A percentile compares a stretch with the other conserved stretches of the same genome.
Evolutionary conservation across 1,140 invertebrate genomes (phyloP).

Genomic region (Panagrolaimus sp.): DNA sequence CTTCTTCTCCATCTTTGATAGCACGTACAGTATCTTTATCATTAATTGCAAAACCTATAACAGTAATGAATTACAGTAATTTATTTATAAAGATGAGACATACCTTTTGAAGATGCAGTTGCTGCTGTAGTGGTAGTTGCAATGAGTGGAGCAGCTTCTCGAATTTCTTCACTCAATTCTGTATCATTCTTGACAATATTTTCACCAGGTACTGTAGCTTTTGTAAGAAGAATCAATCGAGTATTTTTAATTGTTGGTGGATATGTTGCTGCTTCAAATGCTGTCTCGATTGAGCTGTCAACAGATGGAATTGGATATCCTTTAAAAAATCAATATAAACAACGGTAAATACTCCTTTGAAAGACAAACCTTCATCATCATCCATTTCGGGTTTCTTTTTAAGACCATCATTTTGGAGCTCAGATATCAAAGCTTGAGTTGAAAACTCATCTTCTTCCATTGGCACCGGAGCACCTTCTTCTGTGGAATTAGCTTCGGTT

Average conservation of each 20-base stretch:
- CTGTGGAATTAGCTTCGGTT: background rate
- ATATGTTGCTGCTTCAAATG: background rate
- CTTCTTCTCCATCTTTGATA: too few relatives aligned
- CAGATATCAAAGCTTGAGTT: background rate
- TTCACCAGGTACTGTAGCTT: background rate
- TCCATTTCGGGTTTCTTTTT: slow-evolving; percentile 1
- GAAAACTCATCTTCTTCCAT: background rate
- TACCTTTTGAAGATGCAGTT: background rate
- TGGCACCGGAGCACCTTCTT: slow-evolving; percentile 5
- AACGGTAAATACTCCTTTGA: background rate
- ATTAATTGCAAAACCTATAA: background rate
- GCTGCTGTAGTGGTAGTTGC: background rate
- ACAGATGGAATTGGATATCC: slow-evolving; percentile 7
- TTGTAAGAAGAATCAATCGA: slow-evolving; percentile 1
- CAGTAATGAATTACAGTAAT: background rate
- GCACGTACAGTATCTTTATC: background rate
- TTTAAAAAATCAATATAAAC: background rate
- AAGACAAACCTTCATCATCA: background rate
- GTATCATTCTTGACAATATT: background rate
- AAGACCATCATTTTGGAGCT: background rate
- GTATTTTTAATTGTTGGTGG: background rate
- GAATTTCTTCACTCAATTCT: background rate
- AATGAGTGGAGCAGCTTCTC: background rate
- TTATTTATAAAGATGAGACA: background rate
- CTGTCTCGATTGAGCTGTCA: background rate